These are phyloP conservation scores for Oryzias curvinotus DNA, from an alignment of 2,113 vertebrate species.

Conservation along the genomic window DNA sequence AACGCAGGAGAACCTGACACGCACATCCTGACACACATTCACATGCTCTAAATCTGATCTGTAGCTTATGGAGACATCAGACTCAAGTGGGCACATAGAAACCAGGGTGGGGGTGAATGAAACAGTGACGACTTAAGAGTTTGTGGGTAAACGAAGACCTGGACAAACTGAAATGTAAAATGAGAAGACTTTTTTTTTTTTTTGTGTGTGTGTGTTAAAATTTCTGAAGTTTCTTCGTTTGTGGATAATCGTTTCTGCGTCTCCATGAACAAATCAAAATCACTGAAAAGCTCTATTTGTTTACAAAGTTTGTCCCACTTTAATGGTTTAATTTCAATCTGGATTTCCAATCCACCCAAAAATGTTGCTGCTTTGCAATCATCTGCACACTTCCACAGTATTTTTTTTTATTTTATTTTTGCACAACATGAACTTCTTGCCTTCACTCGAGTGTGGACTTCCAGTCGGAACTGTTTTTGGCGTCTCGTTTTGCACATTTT, in stretches of 20 bases:
- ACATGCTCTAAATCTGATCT: slow-evolving; percentile 25
- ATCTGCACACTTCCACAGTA: slow-evolving; percentile 38
- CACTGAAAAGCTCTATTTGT: slow-evolving; percentile 47
- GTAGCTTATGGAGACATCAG: slow-evolving; percentile 25
- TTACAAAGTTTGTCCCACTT: not conserved
- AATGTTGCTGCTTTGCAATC: slow-evolving; percentile 39
- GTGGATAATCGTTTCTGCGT: slow-evolving; percentile 38
- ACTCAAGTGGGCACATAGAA: slow-evolving; percentile 21
- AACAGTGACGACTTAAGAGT: not conserved
- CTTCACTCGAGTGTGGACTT: slow-evolving; percentile 11
- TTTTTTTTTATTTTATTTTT: slow-evolving; percentile 43
- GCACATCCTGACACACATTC: slow-evolving; percentile 28
- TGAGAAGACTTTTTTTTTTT: slow-evolving; percentile 60
- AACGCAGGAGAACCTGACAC: slow-evolving; percentile 9
- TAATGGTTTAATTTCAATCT: too few species aligned
- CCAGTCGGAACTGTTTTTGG: slow-evolving; percentile 5
- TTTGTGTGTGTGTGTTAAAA: slow-evolving; percentile 23
- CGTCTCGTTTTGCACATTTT: not conserved
- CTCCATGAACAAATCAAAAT: slow-evolving; percentile 32
- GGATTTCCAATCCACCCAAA: too few species aligned
- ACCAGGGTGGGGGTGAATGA: not conserved
- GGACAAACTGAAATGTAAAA: slow-evolving; percentile 29
- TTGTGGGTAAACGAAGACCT: slow-evolving; percentile 2
- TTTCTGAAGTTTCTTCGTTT: slow-evolving; percentile 39
- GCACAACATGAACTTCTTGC: slow-evolving; percentile 34